A percentile compares a stretch with the other conserved stretches of the same genome.
Conservation (phyloP, 2,888 invertebrate genomes). For the Drosophila mettleri region DNA sequence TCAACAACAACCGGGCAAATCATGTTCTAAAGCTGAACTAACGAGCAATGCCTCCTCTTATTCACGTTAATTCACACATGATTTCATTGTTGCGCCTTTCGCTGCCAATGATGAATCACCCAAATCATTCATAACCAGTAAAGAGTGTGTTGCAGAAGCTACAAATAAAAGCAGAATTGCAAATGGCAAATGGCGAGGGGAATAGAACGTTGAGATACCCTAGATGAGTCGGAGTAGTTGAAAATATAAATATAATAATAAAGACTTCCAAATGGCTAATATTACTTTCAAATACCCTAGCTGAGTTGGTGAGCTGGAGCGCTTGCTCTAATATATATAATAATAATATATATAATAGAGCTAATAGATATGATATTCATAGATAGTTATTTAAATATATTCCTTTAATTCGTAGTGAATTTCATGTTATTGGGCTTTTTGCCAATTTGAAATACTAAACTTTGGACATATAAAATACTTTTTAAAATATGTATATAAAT, state of each 20-base stretch:
- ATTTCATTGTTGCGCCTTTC: slow-evolving; percentile 40
- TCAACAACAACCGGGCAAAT: slow-evolving; percentile 11
- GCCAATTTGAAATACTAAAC: too few species aligned
- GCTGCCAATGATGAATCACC: slow-evolving; percentile 53
- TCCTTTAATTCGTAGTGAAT: too few species aligned
- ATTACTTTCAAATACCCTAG: too few species aligned
- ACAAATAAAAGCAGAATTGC: background rate
- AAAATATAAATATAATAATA: background rate
- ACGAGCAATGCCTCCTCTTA: slow-evolving; percentile 62
- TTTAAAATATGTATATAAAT: too few species aligned
- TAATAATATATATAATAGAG: too few species aligned
- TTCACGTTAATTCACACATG: slow-evolving; percentile 65
- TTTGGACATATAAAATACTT: too few species aligned
- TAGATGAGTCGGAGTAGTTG: background rate
- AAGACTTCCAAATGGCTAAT: too few species aligned
- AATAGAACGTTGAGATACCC: background rate
- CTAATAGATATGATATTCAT: too few species aligned
- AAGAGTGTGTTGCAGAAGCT: background rate
- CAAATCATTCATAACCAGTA: slow-evolving; percentile 48
- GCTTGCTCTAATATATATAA: too few species aligned
- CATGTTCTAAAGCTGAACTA: slow-evolving; percentile 55
- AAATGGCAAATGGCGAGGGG: background rate
- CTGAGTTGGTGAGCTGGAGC: too few species aligned
- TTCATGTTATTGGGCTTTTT: too few species aligned
- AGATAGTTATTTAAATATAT: too few species aligned